Percentiles rank a stretch among this genome's conserved stretches.
Conservation (phyloP, 1,140 invertebrate genomes). For the Zaprionus nigranus region DNA sequence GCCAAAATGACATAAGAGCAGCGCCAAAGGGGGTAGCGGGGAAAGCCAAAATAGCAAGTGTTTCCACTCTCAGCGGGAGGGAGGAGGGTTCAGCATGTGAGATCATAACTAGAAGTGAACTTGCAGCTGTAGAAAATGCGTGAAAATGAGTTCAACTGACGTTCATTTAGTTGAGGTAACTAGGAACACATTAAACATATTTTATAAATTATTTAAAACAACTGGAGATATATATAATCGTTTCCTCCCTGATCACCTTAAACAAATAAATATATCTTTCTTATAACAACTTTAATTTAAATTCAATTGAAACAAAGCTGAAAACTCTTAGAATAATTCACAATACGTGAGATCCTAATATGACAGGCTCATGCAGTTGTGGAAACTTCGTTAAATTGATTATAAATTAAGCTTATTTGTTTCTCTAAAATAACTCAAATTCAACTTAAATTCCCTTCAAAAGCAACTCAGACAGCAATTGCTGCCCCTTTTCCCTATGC, state of each 20-base stretch:
- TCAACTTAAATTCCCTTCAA: background rate
- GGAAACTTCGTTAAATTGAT: too few species aligned
- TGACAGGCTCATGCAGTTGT: too few species aligned
- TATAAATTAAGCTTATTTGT: too few species aligned
- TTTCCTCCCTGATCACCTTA: background rate
- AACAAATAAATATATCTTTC: too few species aligned
- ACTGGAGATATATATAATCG: background rate
- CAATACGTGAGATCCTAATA: too few species aligned
- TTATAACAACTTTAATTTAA: fast-evolving
- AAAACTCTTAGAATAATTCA: too few species aligned
- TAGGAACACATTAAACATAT: background rate
- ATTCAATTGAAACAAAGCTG: too few species aligned
- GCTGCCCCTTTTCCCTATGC: background rate
- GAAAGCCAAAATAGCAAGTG: conserved; percentile 52
- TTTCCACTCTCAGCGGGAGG: background rate
- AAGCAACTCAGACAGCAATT: background rate
- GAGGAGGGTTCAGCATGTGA: background rate
- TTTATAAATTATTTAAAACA: background rate
- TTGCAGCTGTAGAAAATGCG: background rate
- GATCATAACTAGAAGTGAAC: background rate
- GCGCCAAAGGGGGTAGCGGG: background rate
- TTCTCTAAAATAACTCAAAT: too few species aligned
- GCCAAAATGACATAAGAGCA: conserved; percentile 63
- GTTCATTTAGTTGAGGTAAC: background rate
- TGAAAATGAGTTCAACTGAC: background rate